These are phyloP conservation scores for Sminthopsis crassicaudata DNA, from an alignment of 2,113 vertebrate genomes.

Conservation along the genomic window DNA sequence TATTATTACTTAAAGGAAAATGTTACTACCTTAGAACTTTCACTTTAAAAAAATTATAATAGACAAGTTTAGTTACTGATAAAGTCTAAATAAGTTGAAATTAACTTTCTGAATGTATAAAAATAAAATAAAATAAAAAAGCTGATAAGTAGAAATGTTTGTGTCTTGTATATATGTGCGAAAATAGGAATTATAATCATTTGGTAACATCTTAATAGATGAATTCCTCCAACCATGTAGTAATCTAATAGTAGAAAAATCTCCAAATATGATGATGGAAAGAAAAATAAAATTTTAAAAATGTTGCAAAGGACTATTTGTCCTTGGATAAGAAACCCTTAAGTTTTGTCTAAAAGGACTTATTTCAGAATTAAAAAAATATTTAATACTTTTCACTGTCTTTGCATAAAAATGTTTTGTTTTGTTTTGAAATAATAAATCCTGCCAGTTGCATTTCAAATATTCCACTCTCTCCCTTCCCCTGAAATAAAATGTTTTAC, in stretches of 20 bases:
- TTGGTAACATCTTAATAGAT: not conserved
- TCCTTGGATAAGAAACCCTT: not conserved
- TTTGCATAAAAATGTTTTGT: not conserved
- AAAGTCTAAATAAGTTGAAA: not conserved
- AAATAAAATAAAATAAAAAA: conserved; percentile 22
- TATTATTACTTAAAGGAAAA: conserved; percentile 20
- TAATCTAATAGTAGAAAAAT: not conserved
- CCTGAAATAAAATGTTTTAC: not conserved
- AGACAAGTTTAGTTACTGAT: conserved; percentile 7
- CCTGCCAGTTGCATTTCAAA: not conserved
- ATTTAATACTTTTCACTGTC: not conserved
- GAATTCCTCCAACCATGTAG: not conserved
- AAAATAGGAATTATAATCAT: not conserved
- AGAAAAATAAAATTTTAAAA: not conserved
- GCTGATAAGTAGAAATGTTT: conserved; percentile 13
- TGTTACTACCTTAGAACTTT: not conserved
- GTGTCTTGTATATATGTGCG: not conserved
- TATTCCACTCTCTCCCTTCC: not conserved
- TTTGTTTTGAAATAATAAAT: not conserved
- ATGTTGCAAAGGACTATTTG: not conserved
- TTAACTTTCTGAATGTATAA: conserved; percentile 18
- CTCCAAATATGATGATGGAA: not conserved
- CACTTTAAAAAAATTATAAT: conserved; percentile 9
- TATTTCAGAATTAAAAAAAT: not conserved
- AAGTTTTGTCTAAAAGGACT: not conserved